Base-by-base conservation (phyloP, 2,888 invertebrate species). In the Palloptera scutellata region DNA sequence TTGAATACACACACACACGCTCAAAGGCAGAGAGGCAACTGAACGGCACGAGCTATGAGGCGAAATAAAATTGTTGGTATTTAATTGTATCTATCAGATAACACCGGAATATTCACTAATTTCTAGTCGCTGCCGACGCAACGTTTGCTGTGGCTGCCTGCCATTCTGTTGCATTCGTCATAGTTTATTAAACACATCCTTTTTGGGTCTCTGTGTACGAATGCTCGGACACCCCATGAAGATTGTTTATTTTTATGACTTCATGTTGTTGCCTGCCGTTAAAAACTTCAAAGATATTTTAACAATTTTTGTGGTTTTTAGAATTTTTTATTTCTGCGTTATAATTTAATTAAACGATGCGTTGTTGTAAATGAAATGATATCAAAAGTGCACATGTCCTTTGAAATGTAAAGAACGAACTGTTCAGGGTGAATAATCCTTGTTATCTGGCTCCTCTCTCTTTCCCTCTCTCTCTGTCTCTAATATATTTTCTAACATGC, bases 261-360 rank as follows among this genome's bases (percentile, higher is more conserved):
- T 52, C 61, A 54, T 62, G 65, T 66, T 68, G 30, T 30, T 30
- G 30, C 3, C 30, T 30, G 30, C 30, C 2, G 2, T 30, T 4
- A 30, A 30, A 6, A 30, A 30, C 30, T 30, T 30, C 30, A 30
- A 30, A 30, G 30, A 30, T 30, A 30, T 30, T 30, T 60, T 57
- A 64, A 62, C 57, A 48, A n/a, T 58, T 55, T 66, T 57, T 68
- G 67, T 65, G 64, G 64, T 64, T 64, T 64, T 64, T 63, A 10
- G 12, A 11, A n/a, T 48, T 64, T 55, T 4, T 45, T n/a, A 30
- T 30, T 60, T 42, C 41, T 63, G 72, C 77, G 76, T 77, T 75
- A 78, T 78, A 77, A 78, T 75, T 74, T 70, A 70, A 69, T 74
- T 75, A 77, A 78, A 78, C 72, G 73, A 74, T 77, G 75, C 78